These are phyloP conservation scores for Emydocephalus ijimae DNA, from an alignment of 2,113 vertebrate genomes.

Conservation along the genomic window DNA sequence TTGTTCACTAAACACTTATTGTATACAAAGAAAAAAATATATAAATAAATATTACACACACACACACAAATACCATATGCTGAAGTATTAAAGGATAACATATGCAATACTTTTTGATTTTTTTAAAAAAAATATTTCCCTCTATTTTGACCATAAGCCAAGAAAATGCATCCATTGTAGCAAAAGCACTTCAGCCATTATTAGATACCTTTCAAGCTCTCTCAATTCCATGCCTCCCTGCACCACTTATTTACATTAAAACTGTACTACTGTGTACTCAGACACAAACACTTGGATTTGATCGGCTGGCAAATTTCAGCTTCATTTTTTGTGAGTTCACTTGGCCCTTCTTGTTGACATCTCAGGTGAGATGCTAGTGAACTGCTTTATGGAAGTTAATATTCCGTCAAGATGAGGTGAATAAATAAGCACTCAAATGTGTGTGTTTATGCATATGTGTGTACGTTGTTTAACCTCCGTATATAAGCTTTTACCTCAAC, in stretches of 20 bases:
- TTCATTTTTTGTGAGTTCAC: slow-evolving; percentile 53
- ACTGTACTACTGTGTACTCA: slow-evolving; percentile 61
- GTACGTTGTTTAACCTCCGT: slow-evolving; percentile 2
- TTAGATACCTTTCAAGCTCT: slow-evolving; percentile 65
- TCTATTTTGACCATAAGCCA: slow-evolving; percentile 57
- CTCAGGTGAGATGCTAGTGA: slow-evolving; percentile 59
- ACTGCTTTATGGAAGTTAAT: slow-evolving; percentile 67
- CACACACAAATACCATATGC: neutral
- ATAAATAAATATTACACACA: no score
- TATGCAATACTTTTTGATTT: slow-evolving; percentile 47
- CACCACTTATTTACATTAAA: slow-evolving; percentile 74
- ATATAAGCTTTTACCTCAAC: slow-evolving; percentile 43
- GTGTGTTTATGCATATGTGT: neutral
- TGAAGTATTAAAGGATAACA: slow-evolving; percentile 39
- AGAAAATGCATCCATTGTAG: slow-evolving; percentile 57
- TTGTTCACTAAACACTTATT: no score
- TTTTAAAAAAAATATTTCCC: slow-evolving; percentile 39
- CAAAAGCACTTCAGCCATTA: slow-evolving; percentile 61
- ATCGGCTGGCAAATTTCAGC: slow-evolving; percentile 62
- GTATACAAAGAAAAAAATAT: no score
- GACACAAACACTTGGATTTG: slow-evolving; percentile 65
- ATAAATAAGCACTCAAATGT: slow-evolving; percentile 51
- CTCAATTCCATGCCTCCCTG: slow-evolving; percentile 78
- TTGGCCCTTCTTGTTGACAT: slow-evolving; percentile 52
- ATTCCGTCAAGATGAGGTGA: slow-evolving; percentile 62